phyloP scores from a whole-genome alignment of 2,113 vertebrate species.

The Corydoras maculifer region DNA sequence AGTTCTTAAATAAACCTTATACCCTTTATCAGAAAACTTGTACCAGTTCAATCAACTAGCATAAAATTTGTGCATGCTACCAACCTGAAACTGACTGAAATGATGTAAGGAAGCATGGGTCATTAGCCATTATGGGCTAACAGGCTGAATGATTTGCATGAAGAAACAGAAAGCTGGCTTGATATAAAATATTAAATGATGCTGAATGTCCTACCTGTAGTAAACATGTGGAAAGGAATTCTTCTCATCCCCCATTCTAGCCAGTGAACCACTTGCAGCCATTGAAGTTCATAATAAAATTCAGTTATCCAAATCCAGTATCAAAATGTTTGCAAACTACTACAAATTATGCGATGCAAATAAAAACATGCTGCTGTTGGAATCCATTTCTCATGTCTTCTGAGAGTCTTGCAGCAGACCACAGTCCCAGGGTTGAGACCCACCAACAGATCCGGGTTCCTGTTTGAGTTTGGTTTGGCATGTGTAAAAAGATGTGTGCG shows the following conservation, averaged over 20 bases:
- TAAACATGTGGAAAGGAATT: slow-evolving; percentile 84
- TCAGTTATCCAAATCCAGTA: slow-evolving; percentile 55
- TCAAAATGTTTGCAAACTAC: slow-evolving; percentile 30
- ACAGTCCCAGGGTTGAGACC: neutral
- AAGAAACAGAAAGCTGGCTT: neutral
- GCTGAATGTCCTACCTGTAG: slow-evolving; percentile 84
- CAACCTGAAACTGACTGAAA: no score
- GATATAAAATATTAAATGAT: slow-evolving; percentile 4
- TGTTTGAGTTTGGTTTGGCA: slow-evolving; percentile 49
- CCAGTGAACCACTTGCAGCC: slow-evolving; percentile 73
- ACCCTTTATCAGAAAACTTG: no score
- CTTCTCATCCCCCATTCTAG: slow-evolving; percentile 78
- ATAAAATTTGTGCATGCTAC: no score
- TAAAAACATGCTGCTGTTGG: slow-evolving; percentile 7
- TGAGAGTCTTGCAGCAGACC: neutral
- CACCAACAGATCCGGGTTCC: slow-evolving; percentile 45
- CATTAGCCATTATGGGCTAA: no score
- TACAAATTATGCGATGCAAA: neutral
- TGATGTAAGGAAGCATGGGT: no score
- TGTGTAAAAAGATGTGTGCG: slow-evolving; percentile 38
- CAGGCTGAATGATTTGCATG: neutral
- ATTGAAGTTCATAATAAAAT: slow-evolving; percentile 81
- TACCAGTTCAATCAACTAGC: no score
- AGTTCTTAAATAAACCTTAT: no score
- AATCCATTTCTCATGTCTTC: slow-evolving; percentile 6